Evolutionary conservation across 2,113 vertebrate genomes (phyloP), one percentile per base, ranked within the genome.

Genomic region (Hystrix cristata): DNA sequence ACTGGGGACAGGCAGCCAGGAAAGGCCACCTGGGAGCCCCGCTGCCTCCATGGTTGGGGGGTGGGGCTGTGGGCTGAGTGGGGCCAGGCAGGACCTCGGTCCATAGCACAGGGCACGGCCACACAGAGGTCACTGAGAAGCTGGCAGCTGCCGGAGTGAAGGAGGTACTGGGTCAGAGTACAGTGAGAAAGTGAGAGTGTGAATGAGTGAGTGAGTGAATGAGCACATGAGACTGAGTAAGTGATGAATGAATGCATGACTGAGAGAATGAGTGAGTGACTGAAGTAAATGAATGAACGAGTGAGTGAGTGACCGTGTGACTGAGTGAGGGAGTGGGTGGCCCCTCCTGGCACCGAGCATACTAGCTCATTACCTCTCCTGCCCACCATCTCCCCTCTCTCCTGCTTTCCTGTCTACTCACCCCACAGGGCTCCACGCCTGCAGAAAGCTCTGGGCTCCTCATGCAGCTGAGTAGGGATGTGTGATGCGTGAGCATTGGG

Each of bases 1-100:
- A 7, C 18, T 4, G 7, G 4, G 43, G 11, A 11, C 4, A 29
- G 7, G 62, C n/a, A 46, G n/a, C 7, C 3, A 0, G 27, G 1
- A 9, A 31, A 12, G 79, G 55, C 7, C 0, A 4, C 5, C 46
- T 7, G 14, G n/a, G 8, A 18, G 60, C 31, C 38, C 62, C 31
- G 69, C n/a, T 29, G 62, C 69, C 11, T 12, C 31, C 4, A 2
- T 16, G 31, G 18, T 31, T 16, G 14, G 59, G 57, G 38, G 67
- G 51, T 27, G 27, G 27, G 19, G 46, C 8, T 10, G 0, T 1
- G 15, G 5, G 23, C 4, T 21, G 21, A 34, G n/a, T 38, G 14
- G 19, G 46, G 13, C 12, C 23, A 53, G 59, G 69, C 11, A 2
- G 3, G 80, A 15, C 15, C 67, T 13, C 13, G 57, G 43, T 57